phyloP scores from a whole-genome alignment of 1,140 invertebrate species.

The Ostrea edulis region DNA sequence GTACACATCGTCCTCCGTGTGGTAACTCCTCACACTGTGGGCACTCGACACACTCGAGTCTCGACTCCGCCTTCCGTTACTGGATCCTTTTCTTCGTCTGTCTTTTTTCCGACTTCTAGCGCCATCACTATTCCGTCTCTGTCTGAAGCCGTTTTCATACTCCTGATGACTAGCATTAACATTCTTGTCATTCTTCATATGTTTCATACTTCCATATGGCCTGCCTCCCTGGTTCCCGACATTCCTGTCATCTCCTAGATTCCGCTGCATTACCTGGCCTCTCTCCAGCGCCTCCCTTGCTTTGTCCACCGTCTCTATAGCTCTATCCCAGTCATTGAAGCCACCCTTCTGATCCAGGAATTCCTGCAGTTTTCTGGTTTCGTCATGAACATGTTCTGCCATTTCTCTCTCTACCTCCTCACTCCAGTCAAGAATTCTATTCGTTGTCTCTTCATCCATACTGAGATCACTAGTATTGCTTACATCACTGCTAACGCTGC shows the following conservation, averaged over 20 bases:
- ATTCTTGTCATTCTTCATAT: slow-evolving; percentile 31
- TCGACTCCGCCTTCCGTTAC: slow-evolving; percentile 49
- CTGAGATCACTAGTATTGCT: slow-evolving; percentile 69
- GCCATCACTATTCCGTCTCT: slow-evolving; percentile 50
- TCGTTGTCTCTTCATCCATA: slow-evolving; percentile 65
- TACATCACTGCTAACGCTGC: slow-evolving; percentile 71
- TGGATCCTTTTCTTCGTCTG: slow-evolving; percentile 44
- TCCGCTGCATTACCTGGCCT: neutral
- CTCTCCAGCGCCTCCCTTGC: slow-evolving; percentile 32
- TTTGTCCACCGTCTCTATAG: slow-evolving; percentile 47
- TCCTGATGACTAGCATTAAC: slow-evolving; percentile 3
- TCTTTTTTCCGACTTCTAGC: slow-evolving; percentile 45
- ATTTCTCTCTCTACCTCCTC: slow-evolving; percentile 69
- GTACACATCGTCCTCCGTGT: slow-evolving; percentile 52
- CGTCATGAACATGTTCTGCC: slow-evolving; percentile 67
- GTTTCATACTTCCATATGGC: neutral
- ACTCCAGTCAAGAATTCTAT: slow-evolving; percentile 64
- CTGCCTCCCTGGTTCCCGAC: slow-evolving; percentile 24
- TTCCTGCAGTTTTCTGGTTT: slow-evolving; percentile 66
- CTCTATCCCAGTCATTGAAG: slow-evolving; percentile 51
- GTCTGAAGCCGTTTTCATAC: slow-evolving; percentile 43
- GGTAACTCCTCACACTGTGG: slow-evolving; percentile 56
- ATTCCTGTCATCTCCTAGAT: slow-evolving; percentile 13
- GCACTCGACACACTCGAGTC: slow-evolving; percentile 57
- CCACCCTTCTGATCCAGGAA: slow-evolving; percentile 60